Conservation (phyloP, 2,113 vertebrate genomes). For the Ellobius talpinus region DNA sequence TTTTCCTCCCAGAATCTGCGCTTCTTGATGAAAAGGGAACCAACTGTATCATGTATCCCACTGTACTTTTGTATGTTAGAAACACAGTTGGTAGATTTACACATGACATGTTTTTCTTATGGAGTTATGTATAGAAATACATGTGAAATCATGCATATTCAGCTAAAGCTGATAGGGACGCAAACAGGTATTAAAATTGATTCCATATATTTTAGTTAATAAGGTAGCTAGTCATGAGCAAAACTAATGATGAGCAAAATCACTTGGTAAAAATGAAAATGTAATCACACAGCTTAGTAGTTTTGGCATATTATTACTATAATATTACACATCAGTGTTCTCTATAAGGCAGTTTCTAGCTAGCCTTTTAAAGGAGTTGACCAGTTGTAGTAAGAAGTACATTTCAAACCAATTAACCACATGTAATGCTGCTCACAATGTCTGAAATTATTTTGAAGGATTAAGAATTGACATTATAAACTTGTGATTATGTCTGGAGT, state of each 20-base stretch:
- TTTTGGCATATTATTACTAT: background rate
- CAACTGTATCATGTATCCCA: background rate
- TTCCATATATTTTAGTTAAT: background rate
- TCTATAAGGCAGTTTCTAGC: background rate
- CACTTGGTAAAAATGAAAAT: background rate
- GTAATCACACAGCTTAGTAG: background rate
- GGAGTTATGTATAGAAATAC: background rate
- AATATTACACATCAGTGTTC: background rate
- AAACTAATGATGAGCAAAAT: background rate
- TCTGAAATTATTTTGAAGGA: background rate
- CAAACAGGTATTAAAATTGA: background rate
- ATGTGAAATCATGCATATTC: background rate
- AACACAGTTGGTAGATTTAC: background rate
- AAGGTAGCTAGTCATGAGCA: background rate
- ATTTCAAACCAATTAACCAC: background rate
- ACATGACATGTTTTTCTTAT: background rate
- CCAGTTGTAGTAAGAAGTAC: background rate
- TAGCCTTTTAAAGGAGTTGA: background rate
- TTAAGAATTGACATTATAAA: background rate
- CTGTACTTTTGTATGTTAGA: background rate
- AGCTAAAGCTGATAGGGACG: no score
- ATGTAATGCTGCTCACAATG: background rate
- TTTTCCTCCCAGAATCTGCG: background rate
- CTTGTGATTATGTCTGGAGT: background rate
- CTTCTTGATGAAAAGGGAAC: constrained; percentile 7